Evolutionary conservation across 1,140 invertebrate genomes (phyloP).

Genomic region (Saxidomus purpurata): DNA sequence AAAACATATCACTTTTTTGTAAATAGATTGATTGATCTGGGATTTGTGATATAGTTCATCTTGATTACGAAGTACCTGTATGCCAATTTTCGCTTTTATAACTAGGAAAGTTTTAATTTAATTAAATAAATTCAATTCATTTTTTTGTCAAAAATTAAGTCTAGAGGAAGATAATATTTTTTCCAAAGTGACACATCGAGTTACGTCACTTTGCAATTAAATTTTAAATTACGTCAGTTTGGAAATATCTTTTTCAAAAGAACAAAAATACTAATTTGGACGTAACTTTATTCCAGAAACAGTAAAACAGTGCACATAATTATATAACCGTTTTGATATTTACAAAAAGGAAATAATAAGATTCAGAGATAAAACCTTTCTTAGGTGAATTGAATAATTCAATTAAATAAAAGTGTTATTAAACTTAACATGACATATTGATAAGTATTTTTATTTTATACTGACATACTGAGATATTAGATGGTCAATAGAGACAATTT

Average conservation of each 20-base stretch:
- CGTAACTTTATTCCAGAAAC: too few species aligned
- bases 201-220: background rate
- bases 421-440: too few species aligned
- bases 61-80: background rate
- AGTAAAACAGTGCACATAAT: too few species aligned
- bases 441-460: too few species aligned
- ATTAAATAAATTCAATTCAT: background rate
- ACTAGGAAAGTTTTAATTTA: background rate
- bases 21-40: background rate
- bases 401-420: too few species aligned
- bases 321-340: background rate
- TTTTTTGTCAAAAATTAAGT: background rate
- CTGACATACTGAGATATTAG: too few species aligned
- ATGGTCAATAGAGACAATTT: too few species aligned
- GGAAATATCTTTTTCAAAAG: background rate
- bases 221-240: background rate
- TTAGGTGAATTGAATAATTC: too few species aligned
- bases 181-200: background rate
- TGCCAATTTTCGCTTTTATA: background rate
- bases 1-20: background rate
- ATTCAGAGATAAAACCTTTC: background rate
- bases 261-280: too few species aligned
- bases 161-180: background rate
- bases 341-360: background rate
- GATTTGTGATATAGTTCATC: slow-evolving; percentile 8